Conservation (phyloP, 2,888 invertebrate genomes). For the Carcina quercana region DNA sequence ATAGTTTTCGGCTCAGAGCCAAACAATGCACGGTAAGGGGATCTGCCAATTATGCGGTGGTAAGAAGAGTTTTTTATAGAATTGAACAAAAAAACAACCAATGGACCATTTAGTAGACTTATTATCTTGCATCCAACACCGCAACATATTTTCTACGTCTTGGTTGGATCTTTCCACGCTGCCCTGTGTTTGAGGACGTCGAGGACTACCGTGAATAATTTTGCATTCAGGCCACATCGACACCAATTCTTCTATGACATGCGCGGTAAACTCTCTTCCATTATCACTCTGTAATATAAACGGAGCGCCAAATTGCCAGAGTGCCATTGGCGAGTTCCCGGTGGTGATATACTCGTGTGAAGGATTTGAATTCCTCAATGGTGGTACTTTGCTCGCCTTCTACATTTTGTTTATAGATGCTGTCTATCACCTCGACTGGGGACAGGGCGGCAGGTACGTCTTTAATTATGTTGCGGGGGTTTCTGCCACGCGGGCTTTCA, state of each 20-base stretch:
- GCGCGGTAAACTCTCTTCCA: too few relatives aligned
- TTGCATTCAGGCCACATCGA: constrained; percentile 9
- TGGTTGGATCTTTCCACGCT: constrained; percentile 18
- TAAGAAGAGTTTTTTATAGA: constrained; percentile 22
- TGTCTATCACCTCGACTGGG: too few relatives aligned
- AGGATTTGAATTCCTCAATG: too few relatives aligned
- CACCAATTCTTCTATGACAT: constrained; percentile 3
- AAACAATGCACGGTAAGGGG: constrained; percentile 26
- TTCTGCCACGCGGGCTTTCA: too few relatives aligned
- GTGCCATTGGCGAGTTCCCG: too few relatives aligned
- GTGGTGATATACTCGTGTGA: too few relatives aligned
- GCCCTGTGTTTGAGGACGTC: constrained; percentile 15
- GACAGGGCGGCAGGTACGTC: too few relatives aligned
- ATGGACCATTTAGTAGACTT: constrained; percentile 20
- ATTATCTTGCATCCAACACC: constrained; percentile 29
- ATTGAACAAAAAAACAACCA: constrained; percentile 25
- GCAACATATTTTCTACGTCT: constrained; percentile 22
- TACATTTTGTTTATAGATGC: too few relatives aligned
- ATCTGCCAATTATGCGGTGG: constrained; percentile 18
- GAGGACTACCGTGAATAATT: constrained; percentile 11
- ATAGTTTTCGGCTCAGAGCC: constrained; percentile 18
- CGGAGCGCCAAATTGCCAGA: too few relatives aligned
- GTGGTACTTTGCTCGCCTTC: too few relatives aligned
- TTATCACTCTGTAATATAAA: too few relatives aligned
- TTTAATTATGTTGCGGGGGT: too few relatives aligned